These are phyloP conservation scores for Nephotettix cincticeps DNA, from an alignment of 1,140 invertebrate genomes.

Conservation along the genomic window DNA sequence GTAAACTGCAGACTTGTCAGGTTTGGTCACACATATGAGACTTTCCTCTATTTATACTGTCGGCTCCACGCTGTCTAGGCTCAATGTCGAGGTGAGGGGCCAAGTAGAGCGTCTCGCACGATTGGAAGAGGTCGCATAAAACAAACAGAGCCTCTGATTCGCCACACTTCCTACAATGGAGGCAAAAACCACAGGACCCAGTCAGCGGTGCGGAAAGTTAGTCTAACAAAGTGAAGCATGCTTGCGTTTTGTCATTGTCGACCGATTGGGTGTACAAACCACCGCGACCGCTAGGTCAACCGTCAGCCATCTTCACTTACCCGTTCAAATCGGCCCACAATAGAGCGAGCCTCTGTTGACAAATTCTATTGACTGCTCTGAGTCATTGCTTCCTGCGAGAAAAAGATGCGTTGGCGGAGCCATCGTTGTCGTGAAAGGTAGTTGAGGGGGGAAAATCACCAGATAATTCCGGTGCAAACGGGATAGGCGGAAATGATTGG, in stretches of 20 bases:
- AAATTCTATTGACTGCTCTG: not conserved
- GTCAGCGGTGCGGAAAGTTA: slow-evolving; percentile 26
- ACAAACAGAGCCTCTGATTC: slow-evolving; percentile 24
- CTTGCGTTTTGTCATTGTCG: slow-evolving; percentile 27
- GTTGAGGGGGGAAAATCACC: too few species aligned
- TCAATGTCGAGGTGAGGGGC: not conserved
- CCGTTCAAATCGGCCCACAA: not conserved
- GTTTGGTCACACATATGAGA: too few species aligned
- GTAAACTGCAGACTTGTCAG: too few species aligned
- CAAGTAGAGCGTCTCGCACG: slow-evolving; percentile 21
- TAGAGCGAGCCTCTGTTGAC: not conserved
- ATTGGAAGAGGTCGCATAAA: slow-evolving; percentile 13
- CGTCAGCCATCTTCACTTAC: slow-evolving; percentile 13
- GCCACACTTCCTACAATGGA: slow-evolving; percentile 18
- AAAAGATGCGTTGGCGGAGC: too few species aligned
- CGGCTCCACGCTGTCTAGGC: too few species aligned
- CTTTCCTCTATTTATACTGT: too few species aligned
- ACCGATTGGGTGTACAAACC: slow-evolving; percentile 6
- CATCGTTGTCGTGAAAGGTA: too few species aligned
- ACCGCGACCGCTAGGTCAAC: slow-evolving; percentile 24
- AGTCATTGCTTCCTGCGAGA: too few species aligned
- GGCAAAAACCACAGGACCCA: slow-evolving; percentile 24
- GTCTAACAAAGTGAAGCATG: slow-evolving; percentile 26
- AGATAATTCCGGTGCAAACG: too few species aligned
- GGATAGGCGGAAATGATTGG: too few species aligned